phyloP scores from a whole-genome alignment of 2,113 vertebrate species.

The Macquaria ambigua region DNA sequence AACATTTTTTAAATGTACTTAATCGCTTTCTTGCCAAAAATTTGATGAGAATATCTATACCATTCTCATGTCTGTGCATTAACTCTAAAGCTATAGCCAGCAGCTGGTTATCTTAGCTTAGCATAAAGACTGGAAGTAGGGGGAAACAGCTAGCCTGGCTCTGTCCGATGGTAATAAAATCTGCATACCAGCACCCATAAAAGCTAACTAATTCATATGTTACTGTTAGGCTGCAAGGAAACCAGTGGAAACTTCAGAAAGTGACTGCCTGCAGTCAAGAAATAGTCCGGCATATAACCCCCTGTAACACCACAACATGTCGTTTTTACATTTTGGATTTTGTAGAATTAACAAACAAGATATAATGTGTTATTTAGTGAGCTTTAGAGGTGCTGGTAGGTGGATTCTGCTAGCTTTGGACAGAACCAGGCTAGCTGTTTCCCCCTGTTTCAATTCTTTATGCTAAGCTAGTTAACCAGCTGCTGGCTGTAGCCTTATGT shows the following conservation, averaged over 20 bases:
- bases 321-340: neutral
- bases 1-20: too few relatives aligned
- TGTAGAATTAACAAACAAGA: neutral
- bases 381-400: neutral
- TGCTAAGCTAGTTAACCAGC: slow-evolving; percentile 12
- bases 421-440: neutral
- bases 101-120: neutral
- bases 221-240: neutral
- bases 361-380: neutral
- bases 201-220: neutral
- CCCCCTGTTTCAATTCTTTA: neutral
- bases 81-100: neutral
- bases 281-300: neutral
- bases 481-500: neutral
- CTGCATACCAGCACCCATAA: neutral
- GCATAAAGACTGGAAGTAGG: neutral
- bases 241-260: neutral
- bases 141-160: neutral
- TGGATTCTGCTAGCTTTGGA: neutral
- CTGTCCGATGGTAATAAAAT: neutral
- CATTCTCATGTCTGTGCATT: neutral
- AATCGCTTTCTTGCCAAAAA: too few relatives aligned
- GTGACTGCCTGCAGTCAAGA: neutral
- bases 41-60: too few relatives aligned
- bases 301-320: neutral